A percentile compares a stretch with the other conserved stretches of the same genome.
These are phyloP conservation scores for Anneissia japonica DNA, from an alignment of 35 echinoderm and acorn worm genomes.

Conservation along the genomic window DNA sequence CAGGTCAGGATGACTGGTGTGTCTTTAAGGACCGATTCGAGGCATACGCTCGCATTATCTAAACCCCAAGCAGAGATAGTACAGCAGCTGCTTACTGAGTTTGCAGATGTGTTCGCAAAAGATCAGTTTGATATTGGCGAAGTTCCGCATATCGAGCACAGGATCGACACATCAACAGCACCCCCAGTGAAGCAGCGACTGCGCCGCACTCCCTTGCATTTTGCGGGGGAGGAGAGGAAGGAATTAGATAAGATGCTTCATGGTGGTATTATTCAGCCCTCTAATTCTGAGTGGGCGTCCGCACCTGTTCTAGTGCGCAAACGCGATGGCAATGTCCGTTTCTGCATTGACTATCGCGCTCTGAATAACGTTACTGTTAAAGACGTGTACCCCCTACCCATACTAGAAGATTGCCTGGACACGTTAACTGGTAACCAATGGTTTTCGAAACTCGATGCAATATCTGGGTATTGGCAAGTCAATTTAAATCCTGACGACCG, in stretches of 20 bases:
- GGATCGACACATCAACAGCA: slow-evolving; percentile 26
- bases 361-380: slow-evolving; percentile 20
- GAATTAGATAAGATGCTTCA: neutral
- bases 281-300: slow-evolving; percentile 32
- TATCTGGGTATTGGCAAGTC: slow-evolving; percentile 16
- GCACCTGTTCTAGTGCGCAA: slow-evolving; percentile 10
- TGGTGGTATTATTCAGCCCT: slow-evolving; percentile 20
- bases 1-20: neutral
- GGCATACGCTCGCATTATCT: neutral
- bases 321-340: neutral
- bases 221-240: slow-evolving; percentile 20
- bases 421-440: slow-evolving; percentile 4
- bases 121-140: slow-evolving; percentile 23
- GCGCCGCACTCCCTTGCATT: slow-evolving; percentile 15
- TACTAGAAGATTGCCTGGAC: slow-evolving; percentile 51
- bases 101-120: slow-evolving; percentile 26
- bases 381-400: slow-evolving; percentile 29
- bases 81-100: no score
- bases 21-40: neutral
- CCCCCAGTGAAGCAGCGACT: slow-evolving; percentile 23
- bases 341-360: slow-evolving; percentile 25
- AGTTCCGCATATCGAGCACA: slow-evolving; percentile 11
- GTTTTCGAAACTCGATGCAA: slow-evolving; percentile 28
- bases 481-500: neutral
- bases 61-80: no score